Evolutionary conservation across 1,140 invertebrate genomes (phyloP).

Genomic region (Leptestheria dahalacensis): DNA sequence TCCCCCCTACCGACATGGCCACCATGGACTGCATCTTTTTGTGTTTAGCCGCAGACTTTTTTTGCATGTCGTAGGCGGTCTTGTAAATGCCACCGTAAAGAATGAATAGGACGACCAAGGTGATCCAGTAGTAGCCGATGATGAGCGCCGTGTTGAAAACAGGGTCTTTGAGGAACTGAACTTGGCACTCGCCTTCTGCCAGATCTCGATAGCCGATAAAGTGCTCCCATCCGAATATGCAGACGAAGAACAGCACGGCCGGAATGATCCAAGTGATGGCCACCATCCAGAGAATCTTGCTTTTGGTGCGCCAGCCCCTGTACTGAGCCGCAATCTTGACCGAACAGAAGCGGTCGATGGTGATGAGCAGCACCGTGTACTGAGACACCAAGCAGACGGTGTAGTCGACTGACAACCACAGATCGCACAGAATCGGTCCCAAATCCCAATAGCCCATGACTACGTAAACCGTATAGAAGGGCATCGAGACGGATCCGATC

Average conservation of each 20-base stretch:
- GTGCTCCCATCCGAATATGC: constrained; percentile 98
- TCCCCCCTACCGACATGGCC: constrained; percentile 49
- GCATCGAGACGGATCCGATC: constrained; percentile 90
- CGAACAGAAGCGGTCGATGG: constrained; percentile 96
- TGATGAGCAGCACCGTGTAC: constrained; percentile 96
- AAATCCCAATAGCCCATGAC: constrained; percentile 93
- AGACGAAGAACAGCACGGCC: constrained; percentile 89
- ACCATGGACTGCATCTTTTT: constrained; percentile 89
- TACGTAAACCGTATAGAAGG: constrained; percentile 91
- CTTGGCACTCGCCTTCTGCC: constrained; percentile 75
- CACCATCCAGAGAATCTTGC: constrained; percentile 79
- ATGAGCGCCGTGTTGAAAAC: constrained; percentile 95
- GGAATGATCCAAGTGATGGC: constrained; percentile 97
- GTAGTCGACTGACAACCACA: constrained; percentile 97
- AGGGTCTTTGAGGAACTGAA: constrained; percentile 95
- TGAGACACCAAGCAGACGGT: constrained; percentile 97
- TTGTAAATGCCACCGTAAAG: constrained; percentile 96
- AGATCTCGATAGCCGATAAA: constrained; percentile 84
- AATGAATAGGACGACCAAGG: constrained; percentile 78
- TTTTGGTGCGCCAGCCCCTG: constrained; percentile 90
- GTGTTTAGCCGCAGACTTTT: constrained; percentile 89
- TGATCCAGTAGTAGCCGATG: constrained; percentile 96
- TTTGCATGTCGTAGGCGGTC: constrained; percentile 94
- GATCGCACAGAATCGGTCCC: constrained; percentile 85
- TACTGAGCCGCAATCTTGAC: constrained; percentile 98